Evolutionary conservation across 2,888 invertebrate species (phyloP).

Genomic region (Pristionchus arcanus): DNA sequence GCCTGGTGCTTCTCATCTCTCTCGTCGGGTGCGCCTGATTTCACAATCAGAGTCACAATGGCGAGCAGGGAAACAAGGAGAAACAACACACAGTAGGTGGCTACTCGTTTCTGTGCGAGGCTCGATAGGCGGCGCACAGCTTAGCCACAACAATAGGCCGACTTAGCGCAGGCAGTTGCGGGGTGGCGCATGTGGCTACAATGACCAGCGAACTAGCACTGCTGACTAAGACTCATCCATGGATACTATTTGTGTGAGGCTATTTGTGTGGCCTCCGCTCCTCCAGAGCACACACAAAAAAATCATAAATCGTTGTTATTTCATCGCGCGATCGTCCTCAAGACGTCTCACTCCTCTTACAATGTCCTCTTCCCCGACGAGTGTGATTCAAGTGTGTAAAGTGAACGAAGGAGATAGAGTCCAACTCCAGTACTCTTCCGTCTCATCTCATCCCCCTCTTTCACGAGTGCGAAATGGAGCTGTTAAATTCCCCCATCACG

Average conservation of each 20-base stretch:
- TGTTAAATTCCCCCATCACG: constrained; percentile 21
- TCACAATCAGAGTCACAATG: not conserved
- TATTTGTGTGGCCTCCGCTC: constrained; percentile 4
- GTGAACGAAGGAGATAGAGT: constrained; percentile 11
- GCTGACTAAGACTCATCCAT: not conserved
- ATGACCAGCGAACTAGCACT: constrained; percentile 14
- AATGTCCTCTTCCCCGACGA: not conserved
- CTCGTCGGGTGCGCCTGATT: not conserved
- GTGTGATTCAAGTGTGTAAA: constrained; percentile 31
- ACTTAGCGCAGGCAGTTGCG: not conserved
- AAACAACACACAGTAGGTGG: not conserved
- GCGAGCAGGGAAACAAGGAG: not conserved
- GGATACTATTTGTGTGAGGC: not conserved
- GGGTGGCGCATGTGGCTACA: not conserved
- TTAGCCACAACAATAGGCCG: constrained; percentile 26
- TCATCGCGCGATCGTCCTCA: not conserved
- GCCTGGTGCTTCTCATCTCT: not conserved
- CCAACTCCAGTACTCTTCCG: not conserved
- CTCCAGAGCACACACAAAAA: not conserved
- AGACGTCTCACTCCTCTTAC: not conserved
- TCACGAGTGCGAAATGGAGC: constrained; percentile 5
- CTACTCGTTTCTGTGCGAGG: constrained; percentile 1
- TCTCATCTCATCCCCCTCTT: constrained; percentile 11
- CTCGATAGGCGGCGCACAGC: not conserved
- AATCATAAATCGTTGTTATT: not conserved